Evolutionary conservation across 2,797 vertebrate genomes (phyloP).

Genomic region (Anomalospiza imberbis): DNA sequence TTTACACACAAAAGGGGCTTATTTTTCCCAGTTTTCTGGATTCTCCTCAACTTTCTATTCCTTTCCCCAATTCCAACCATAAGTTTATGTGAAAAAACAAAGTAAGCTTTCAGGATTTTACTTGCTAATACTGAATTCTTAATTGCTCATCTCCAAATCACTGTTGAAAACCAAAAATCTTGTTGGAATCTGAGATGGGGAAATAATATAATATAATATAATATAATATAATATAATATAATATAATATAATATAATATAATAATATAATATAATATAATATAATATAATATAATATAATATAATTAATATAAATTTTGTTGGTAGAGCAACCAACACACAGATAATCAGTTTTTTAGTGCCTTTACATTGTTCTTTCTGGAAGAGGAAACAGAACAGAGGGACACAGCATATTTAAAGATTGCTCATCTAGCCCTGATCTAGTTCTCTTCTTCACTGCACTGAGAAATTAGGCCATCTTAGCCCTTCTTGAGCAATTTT

Average conservation of each 20-base stretch:
- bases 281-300: neutral
- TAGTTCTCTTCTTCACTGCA: neutral
- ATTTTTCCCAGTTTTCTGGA: neutral
- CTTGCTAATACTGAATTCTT: neutral
- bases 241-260: too few species aligned
- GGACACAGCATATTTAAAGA: neutral
- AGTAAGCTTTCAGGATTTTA: neutral
- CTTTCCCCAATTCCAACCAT: neutral
- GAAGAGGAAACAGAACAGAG: neutral
- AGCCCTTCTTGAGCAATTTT: neutral
- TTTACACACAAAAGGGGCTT: neutral
- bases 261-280: neutral
- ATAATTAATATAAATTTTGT: neutral
- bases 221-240: too few species aligned
- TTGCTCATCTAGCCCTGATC: neutral
- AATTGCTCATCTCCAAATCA: neutral
- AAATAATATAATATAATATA: neutral
- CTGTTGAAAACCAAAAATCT: neutral
- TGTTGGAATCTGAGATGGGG: neutral
- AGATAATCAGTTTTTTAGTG: neutral
- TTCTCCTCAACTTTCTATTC: neutral
- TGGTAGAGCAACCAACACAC: neutral
- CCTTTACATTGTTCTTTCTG: neutral
- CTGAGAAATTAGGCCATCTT: neutral
- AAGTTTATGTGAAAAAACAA: neutral